phyloP scores from a whole-genome alignment of 2,113 vertebrate genomes.

The Gallinago jamesoni region DNA sequence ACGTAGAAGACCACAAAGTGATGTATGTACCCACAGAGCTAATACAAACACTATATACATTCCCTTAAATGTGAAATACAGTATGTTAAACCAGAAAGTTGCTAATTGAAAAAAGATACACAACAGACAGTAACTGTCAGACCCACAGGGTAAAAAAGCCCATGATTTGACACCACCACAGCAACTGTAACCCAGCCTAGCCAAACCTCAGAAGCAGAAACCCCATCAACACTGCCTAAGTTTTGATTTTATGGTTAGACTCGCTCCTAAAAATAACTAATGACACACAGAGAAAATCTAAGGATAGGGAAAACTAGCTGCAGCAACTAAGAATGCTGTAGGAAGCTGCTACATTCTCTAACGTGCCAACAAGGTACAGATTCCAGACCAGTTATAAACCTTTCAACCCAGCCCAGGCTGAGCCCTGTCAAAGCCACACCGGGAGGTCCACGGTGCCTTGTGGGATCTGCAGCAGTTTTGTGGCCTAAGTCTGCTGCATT shows the following conservation, averaged over 20 bases:
- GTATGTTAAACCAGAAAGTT: not conserved
- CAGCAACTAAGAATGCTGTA: not conserved
- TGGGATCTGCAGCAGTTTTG: not conserved
- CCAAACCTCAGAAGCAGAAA: constrained; percentile 12
- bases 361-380: not conserved
- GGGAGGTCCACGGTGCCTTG: not conserved
- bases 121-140: not conserved
- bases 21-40: not conserved
- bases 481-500: not conserved
- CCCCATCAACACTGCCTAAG: not conserved
- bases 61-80: accelerated
- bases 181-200: not conserved
- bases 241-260: not conserved
- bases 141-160: not conserved
- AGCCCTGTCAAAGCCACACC: not conserved
- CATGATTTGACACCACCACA: accelerated
- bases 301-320: not conserved
- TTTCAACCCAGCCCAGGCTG: not conserved
- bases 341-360: not conserved
- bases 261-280: not conserved
- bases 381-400: not conserved
- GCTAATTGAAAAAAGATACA: not conserved
- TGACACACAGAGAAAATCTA: not conserved
- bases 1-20: not conserved
- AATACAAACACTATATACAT: accelerated